Evolutionary conservation across 2,113 vertebrate genomes (phyloP).

Genomic region (Orycteropus afer): DNA sequence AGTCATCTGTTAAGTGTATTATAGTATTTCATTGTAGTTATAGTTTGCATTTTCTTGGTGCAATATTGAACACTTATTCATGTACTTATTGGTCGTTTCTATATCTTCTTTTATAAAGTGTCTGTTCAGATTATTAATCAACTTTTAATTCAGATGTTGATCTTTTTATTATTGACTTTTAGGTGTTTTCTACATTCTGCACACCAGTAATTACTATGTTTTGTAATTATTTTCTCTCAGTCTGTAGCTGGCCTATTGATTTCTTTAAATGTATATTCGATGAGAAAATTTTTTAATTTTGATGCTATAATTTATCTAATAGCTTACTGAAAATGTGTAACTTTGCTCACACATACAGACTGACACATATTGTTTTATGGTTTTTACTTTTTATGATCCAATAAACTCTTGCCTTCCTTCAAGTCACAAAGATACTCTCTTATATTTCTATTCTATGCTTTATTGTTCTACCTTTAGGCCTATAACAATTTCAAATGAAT

Average conservation of each 20-base stretch:
- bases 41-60: not conserved
- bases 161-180: too few species aligned
- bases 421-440: not conserved
- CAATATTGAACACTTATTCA: not conserved
- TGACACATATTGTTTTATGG: not conserved
- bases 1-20: not conserved
- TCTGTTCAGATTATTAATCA: too few species aligned
- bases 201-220: not conserved
- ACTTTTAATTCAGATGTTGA: too few species aligned
- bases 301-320: not conserved
- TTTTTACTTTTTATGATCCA: not conserved
- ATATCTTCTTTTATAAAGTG: too few species aligned
- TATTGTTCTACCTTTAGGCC: not conserved
- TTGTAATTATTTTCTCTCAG: not conserved
- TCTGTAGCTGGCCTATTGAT: not conserved
- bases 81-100: not conserved
- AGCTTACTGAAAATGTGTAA: too few species aligned
- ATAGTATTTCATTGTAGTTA: not conserved
- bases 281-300: not conserved
- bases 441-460: not conserved
- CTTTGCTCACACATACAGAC: too few species aligned
- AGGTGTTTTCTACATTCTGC: not conserved
- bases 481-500: not conserved
- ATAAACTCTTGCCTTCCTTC: not conserved
- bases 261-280: slow-evolving; percentile 15